phyloP scores from a whole-genome alignment of 2,113 vertebrate species.

The Onychorhynchus coronatus region DNA sequence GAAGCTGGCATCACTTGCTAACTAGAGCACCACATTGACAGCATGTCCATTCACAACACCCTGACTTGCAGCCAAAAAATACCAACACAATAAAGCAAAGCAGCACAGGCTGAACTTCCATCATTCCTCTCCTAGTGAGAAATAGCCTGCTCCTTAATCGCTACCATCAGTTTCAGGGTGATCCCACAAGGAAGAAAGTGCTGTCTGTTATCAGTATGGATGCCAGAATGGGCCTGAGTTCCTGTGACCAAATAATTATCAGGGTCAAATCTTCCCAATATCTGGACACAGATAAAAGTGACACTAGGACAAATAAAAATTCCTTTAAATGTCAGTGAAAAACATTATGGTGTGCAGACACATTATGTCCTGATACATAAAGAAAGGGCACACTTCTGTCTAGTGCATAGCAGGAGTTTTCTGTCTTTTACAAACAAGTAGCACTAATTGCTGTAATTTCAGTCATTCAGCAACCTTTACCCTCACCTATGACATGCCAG shows the following conservation, averaged over 20 bases:
- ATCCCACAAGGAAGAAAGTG: background rate
- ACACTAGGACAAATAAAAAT: background rate
- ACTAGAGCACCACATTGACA: background rate
- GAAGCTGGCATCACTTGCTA: conserved; percentile 7
- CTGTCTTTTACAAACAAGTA: background rate
- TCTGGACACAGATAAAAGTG: background rate
- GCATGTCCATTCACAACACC: background rate
- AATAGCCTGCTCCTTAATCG: background rate
- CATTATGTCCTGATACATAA: background rate
- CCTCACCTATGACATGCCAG: background rate
- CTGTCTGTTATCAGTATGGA: background rate
- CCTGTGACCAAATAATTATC: background rate
- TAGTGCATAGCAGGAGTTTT: background rate
- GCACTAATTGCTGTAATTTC: background rate
- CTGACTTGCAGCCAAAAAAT: background rate
- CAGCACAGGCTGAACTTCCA: background rate
- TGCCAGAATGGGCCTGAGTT: background rate
- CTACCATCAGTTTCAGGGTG: background rate
- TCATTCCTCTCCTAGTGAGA: background rate
- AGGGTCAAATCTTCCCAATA: background rate
- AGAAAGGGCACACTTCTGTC: background rate
- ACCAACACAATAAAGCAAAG: background rate
- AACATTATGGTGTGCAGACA: background rate
- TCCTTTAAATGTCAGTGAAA: background rate
- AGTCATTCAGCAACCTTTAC: background rate